Percentiles rank a stretch among this genome's conserved stretches.
Evolutionary conservation across 1,140 invertebrate genomes (phyloP).

Genomic region (Bombus confusus): DNA sequence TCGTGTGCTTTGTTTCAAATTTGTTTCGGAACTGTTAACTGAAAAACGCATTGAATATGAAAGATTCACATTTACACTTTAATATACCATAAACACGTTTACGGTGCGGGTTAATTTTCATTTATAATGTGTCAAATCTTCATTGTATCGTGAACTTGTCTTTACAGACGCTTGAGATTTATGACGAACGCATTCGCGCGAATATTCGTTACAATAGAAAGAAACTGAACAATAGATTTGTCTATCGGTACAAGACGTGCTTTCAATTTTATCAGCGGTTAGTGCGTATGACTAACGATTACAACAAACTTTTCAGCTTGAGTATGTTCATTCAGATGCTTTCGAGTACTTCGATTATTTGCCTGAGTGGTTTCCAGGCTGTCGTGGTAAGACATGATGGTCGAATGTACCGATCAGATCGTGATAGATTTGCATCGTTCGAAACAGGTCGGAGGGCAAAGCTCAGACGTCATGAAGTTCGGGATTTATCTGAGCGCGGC

Average conservation of each 20-base stretch:
- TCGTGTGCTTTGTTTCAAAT: too few relatives aligned
- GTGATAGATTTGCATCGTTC: slow-evolving; percentile 52
- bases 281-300: slow-evolving; percentile 53
- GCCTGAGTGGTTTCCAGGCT: slow-evolving; percentile 69
- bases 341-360: slow-evolving; percentile 70
- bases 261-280: slow-evolving; percentile 67
- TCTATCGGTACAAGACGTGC: slow-evolving; percentile 49
- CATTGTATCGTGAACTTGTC: not conserved
- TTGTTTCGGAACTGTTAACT: too few relatives aligned
- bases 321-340: slow-evolving; percentile 68
- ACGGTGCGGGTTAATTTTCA: not conserved
- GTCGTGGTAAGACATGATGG: slow-evolving; percentile 62
- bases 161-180: not conserved
- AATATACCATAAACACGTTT: not conserved
- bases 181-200: not conserved
- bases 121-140: not conserved
- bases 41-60: not conserved
- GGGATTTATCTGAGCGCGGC: slow-evolving; percentile 56
- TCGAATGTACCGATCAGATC: slow-evolving; percentile 20
- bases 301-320: slow-evolving; percentile 65
- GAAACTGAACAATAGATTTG: slow-evolving; percentile 34
- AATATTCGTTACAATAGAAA: too few relatives aligned
- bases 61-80: not conserved
- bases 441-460: slow-evolving; percentile 61
- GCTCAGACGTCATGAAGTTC: slow-evolving; percentile 55